Percentiles rank a stretch among this genome's conserved stretches.
Conservation (phyloP, 92 coral and sea anemone genomes). For the Blastomussa wellsi region DNA sequence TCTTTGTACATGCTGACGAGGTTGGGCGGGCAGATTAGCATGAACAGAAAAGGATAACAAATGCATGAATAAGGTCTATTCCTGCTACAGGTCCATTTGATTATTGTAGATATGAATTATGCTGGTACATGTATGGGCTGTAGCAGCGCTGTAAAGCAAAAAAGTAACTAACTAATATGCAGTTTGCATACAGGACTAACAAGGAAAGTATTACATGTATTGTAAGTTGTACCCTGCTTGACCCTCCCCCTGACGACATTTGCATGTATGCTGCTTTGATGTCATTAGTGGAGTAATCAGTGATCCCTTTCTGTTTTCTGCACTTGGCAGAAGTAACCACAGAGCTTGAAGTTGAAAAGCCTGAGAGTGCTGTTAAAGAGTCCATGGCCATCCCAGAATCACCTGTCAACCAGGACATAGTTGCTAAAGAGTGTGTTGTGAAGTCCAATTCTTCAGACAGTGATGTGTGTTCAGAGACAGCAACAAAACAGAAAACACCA, state of each 20-base stretch:
- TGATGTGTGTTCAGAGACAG: neutral
- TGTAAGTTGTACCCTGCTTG: too few relatives aligned
- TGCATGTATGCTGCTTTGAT: neutral
- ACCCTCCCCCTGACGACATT: neutral
- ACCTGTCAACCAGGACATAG: neutral
- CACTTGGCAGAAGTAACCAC: slow-evolving; percentile 9
- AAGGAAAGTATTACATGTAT: too few relatives aligned
- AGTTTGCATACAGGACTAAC: too few relatives aligned
- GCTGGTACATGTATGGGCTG: too few relatives aligned
- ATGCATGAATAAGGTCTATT: too few relatives aligned
- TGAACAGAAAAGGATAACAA: too few relatives aligned
- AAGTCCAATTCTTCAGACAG: neutral
- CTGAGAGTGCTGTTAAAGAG: neutral
- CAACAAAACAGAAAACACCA: slow-evolving; percentile 11
- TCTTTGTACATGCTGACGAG: too few relatives aligned
- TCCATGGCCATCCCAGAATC: slow-evolving; percentile 1
- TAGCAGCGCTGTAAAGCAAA: neutral
- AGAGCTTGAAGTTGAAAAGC: slow-evolving; percentile 8
- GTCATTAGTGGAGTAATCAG: neutral
- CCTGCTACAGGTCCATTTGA: neutral
- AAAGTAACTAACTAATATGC: too few relatives aligned
- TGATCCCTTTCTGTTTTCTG: neutral
- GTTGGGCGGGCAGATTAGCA: too few relatives aligned
- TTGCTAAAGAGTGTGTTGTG: neutral
- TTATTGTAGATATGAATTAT: too few relatives aligned